Evolutionary conservation across 1,140 invertebrate genomes (phyloP), one percentile per base, ranked within the genome.

Genomic region (Drosophila athabasca): DNA sequence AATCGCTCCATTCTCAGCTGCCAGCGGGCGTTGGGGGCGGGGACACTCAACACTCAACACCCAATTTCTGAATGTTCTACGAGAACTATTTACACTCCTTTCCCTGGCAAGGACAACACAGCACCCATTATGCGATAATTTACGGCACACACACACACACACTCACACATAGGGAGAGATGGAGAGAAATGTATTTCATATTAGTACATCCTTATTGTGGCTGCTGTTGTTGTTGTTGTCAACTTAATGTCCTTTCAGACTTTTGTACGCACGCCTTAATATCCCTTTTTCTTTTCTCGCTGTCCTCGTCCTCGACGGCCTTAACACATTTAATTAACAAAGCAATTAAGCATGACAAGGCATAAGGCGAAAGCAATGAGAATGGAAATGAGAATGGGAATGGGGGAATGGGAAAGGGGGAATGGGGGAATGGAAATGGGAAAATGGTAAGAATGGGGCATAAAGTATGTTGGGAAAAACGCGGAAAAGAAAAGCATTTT

Each of bases 281-380:
- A 83, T 82, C 74, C 78, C 78, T 87, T 84, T 84, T 75, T 65
- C 13, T 13, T 11, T 39, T 19, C 1, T 19, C 17, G 17, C 0
- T 35, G 31, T 55, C 45, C 17, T 35, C 31, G 19, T 48, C 46
- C 17, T 15, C 72, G 58, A 69, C 48, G 61, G 81, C 67, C 73
- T 85, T 77, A 81, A 82, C 82, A 83, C 83, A 87, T 87, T 87
- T 87, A 87, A 87, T 87, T 87, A 87, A 87, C 84, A 88, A 87
- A 87, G 83, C 83, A 87, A 87, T 87, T 87, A 87, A 87, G 83
- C 83, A 87, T 77, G 74, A 75, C 82, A 87, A 76, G 71, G 82
- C 83, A 84, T 75, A 87, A 77, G 81, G 74, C 80, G 64, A 70
- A 69, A 52, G 62, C 75, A 79, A 77, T 58, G 58, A 52, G 77